Percentiles rank a stretch among this genome's conserved stretches.
phyloP scores from a whole-genome alignment of 53 echinoderm and acorn worm genomes.

The Crossaster papposus region DNA sequence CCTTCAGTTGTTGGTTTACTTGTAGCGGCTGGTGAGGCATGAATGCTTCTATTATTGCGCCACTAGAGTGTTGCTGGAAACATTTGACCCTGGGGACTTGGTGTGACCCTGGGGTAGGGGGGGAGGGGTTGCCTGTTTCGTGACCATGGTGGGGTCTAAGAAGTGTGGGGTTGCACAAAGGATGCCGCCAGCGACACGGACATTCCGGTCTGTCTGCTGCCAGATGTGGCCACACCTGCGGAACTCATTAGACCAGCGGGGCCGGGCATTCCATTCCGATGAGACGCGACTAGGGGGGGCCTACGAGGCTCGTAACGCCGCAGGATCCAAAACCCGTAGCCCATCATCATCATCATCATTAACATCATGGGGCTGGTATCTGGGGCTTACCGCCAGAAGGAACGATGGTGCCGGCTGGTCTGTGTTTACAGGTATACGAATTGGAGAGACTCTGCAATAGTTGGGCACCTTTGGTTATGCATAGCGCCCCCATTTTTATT shows the following conservation, averaged over 20 bases:
- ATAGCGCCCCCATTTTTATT: constrained; percentile 44
- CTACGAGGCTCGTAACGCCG: constrained; percentile 5
- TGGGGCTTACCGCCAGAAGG: not conserved
- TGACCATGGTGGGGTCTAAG: not conserved
- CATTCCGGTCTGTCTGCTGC: constrained; percentile 48
- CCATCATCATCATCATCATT: constrained; percentile 20
- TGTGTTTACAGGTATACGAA: constrained; percentile 44
- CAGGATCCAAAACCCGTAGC: constrained; percentile 5
- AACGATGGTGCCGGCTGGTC: constrained; percentile 55
- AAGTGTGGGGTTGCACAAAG: constrained; percentile 36
- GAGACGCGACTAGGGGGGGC: constrained; percentile 34
- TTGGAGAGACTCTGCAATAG: not conserved
- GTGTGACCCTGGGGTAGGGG: constrained; percentile 30
- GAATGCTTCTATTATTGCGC: constrained; percentile 20
- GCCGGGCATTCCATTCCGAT: constrained; percentile 59
- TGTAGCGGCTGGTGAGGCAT: constrained; percentile 4
- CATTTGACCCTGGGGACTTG: constrained; percentile 25
- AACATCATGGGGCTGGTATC: not conserved
- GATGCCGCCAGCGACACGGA: constrained; percentile 41
- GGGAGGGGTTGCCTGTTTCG: constrained; percentile 10
- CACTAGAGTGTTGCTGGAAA: constrained; percentile 14
- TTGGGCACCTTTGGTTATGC: constrained; percentile 7
- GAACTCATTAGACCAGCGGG: constrained; percentile 45
- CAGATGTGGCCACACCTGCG: constrained; percentile 59
- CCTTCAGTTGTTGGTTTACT: not conserved